Evolutionary conservation across 2,888 invertebrate species (phyloP), one percentile per base, ranked within the genome.

Genomic region (Nezara viridula): DNA sequence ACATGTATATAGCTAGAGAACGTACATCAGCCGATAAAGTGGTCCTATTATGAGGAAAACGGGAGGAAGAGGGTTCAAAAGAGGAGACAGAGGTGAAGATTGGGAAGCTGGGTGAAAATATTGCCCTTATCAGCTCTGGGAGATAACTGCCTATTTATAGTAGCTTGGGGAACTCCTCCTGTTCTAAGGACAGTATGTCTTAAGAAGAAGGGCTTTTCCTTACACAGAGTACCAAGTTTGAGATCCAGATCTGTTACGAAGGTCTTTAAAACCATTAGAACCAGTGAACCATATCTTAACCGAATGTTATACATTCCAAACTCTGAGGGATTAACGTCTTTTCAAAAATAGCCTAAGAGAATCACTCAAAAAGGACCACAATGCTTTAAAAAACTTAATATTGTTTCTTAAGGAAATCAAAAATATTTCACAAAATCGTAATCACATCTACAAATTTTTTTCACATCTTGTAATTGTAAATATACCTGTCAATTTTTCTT

Each of bases 111-210:
- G 44, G 44, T 19, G 44, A 81, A 77, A 81, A 44, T 81, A 81
- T 81, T 40, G 81, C 24, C 44, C 81, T 81, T 81, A 81, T 81
- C 81, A 21, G 24, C 0, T 1, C n/a, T n/a, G n/a, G n/a, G 44
- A 81, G 81, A 81, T 81, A 81, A 81, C 44, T 81, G n/a, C 16
- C 81, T 81, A 81, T 81, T 81, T 81, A 81, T 81, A 9, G 66
- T 19, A 37, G 81, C 24, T 44, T 5, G 9, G 81, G 40, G 81
- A 44, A 40, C 77, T 77, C 73, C 37, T 44, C 77, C 10, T 40
- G 37, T 77, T 40, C 40, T 27, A 60, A 27, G 60, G 60, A 2
- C 60, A 27, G 60, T 27, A 60, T 60, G 60, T 60, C 60, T 60
- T 60, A 60, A 60, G 27, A n/a, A 27, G 12, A 5, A 60, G 16